Base-by-base conservation (phyloP, 2,888 invertebrate genomes). In the Vesta saturnalis region DNA sequence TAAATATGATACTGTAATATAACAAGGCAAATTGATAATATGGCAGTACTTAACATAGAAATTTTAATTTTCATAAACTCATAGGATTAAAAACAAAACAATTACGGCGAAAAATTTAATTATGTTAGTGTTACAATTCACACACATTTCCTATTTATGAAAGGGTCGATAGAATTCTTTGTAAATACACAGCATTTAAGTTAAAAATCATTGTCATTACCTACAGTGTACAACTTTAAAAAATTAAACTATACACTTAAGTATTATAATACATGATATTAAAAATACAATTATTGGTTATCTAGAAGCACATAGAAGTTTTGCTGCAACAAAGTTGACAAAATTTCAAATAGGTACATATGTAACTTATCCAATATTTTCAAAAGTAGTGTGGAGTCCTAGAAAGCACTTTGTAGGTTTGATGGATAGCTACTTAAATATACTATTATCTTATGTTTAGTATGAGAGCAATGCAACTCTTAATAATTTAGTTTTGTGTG, bases 101-200 rank as follows among this genome's bases (percentile, higher is more conserved):
- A 10, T 5, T 49, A 49, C 49, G 49, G 16, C 16, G 10, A 49
- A 49, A 19, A 49, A 14, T 18, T 16, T 19, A 49, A 43, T 43
- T 43, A 43, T 12, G 43, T 43, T 43, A 43, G 43, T 43, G 43
- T 43, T 43, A 43, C 43, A 43, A 43, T 43, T 43, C 43, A 43
- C 43, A 43, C 10, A n/a, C 43, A 43, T 43, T 43, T 43, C 12
- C 43, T 43, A 43, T 43, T 4, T 43, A 43, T 14, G 43, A 43
- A 14, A 43, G 43, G 43, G 43, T 43, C 43, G 43, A 43, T 43
- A 43, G 43, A 43, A 43, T 43, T 43, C 43, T 43, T 43, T 43
- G 14, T 30, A 30, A n/a, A 30, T 43, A 43, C 14, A 43, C 43
- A 43, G 43, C 43, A 43, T 43, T 12, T 43, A 43, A n/a, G 2